phyloP scores from a whole-genome alignment of 2,888 invertebrate species.

The Pollenia angustigena region DNA sequence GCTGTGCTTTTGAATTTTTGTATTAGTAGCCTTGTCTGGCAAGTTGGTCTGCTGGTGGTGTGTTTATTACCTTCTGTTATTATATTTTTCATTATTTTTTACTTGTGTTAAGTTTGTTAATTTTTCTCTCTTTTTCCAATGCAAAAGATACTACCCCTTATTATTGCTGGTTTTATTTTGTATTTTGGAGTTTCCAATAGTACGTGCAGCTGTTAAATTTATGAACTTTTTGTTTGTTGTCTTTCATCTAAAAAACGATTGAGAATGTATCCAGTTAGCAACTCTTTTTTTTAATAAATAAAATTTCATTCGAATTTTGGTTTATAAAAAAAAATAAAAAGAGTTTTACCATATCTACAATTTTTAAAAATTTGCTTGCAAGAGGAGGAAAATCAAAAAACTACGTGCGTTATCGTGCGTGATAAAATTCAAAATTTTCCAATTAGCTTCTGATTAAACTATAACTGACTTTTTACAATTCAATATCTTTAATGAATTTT shows the following conservation, averaged over 20 bases:
- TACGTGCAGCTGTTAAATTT: constrained; percentile 46
- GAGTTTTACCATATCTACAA: not conserved
- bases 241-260: not conserved
- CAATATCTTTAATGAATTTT: too few relatives aligned
- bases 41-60: constrained; percentile 17
- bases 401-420: too few relatives aligned
- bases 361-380: too few relatives aligned
- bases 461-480: too few relatives aligned
- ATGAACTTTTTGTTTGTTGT: not conserved
- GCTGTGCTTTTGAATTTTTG: constrained; percentile 9
- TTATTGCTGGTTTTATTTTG: constrained; percentile 12
- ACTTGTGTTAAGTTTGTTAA: constrained; percentile 15
- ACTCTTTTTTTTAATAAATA: constrained; percentile 7
- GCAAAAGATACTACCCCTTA: constrained; percentile 32
- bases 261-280: constrained; percentile 32
- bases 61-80: constrained; percentile 37
- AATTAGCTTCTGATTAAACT: too few relatives aligned
- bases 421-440: too few relatives aligned
- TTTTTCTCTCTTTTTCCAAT: constrained; percentile 17
- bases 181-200: constrained; percentile 45
- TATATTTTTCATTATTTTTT: constrained; percentile 37
- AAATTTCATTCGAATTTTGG: not conserved
- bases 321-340: not conserved
- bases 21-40: constrained; percentile 23
- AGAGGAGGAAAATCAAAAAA: too few relatives aligned